Base-by-base conservation (phyloP, 2,113 vertebrate species). In the Electrona antarctica region DNA sequence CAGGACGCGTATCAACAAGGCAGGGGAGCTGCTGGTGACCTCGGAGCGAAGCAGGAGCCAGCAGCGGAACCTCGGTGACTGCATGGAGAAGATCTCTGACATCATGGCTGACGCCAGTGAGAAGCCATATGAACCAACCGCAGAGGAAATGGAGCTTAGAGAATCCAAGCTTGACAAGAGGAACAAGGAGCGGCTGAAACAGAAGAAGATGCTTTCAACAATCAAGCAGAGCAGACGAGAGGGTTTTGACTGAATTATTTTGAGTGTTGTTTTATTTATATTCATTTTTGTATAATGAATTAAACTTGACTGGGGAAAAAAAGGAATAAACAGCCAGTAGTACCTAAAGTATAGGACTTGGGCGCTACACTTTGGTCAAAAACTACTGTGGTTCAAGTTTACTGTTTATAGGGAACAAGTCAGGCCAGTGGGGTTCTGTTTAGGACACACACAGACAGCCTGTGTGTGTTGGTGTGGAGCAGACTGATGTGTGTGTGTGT, bases 1-100 rank as follows among this genome's bases (percentile, higher is more conserved):
- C 73, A 95, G 89, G 89, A 96, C 94, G 55, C 95, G 93, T 65
- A 95, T 99, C 79, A 99, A 94, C 79, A 95, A 90, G 78, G 88
- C 88, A 0, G 98, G 98, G 0, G 96, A 99, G 85, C 66, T 99
- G 83, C 91, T 97, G 0, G 90, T 99, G 59, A 96, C 82, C 1
- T 98, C 97, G 0, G 95, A 99, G 69, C 79, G 92, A 64, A 98
- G 95, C 78, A 92, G 98, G 54, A 97, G 95, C 85, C 98, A 99
- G 71, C 94, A 96, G 79, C 93, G 92, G 52, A 99, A 99, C 69
- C 89, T 98, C 51, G 91, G 91, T 0, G 92, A 95, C 33, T 99
- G 97, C 47, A 76, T 99, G 0, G 91, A 94, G 66, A 99, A 98
- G 82, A 95, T 99, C 86, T 90, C 91, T 6, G 80, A 91, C 72